Evolutionary conservation across 2,113 vertebrate species (phyloP).

Genomic region (Aythya baeri): DNA sequence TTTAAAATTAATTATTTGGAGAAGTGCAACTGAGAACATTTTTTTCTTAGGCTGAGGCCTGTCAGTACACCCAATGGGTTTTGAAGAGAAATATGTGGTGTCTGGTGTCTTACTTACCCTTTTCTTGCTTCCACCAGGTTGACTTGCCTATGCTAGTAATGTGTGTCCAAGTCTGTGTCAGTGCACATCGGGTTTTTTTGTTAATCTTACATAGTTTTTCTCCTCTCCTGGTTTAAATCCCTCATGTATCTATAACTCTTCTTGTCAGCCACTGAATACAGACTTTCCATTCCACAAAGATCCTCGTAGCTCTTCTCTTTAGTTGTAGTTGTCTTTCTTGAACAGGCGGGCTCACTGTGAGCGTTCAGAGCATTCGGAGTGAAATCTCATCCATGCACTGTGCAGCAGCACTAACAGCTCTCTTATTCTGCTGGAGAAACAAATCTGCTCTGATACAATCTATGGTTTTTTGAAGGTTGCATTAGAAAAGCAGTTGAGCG

Average conservation of each 20-base stretch:
- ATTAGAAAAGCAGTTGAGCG: background rate
- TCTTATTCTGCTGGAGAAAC: background rate
- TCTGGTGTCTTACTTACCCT: too few relatives aligned
- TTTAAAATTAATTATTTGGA: background rate
- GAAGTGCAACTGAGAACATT: background rate
- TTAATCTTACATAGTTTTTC: background rate
- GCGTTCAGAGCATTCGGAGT: background rate
- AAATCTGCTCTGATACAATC: background rate
- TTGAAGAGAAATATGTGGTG: background rate
- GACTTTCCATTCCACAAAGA: background rate
- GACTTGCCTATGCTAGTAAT: background rate
- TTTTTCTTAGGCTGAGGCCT: background rate
- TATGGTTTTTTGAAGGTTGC: background rate
- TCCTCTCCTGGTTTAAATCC: background rate
- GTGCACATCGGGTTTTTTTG: too few relatives aligned
- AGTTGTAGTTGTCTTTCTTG: background rate
- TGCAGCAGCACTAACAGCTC: background rate
- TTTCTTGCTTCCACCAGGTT: background rate
- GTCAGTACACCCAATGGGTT: background rate
- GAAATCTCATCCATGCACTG: background rate
- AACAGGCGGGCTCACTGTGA: background rate
- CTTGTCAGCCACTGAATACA: background rate
- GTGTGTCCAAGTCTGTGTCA: background rate
- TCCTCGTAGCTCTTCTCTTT: background rate
- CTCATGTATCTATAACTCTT: background rate